Base-by-base conservation (phyloP, 1,140 invertebrate species). In the Lithobius niger region DNA sequence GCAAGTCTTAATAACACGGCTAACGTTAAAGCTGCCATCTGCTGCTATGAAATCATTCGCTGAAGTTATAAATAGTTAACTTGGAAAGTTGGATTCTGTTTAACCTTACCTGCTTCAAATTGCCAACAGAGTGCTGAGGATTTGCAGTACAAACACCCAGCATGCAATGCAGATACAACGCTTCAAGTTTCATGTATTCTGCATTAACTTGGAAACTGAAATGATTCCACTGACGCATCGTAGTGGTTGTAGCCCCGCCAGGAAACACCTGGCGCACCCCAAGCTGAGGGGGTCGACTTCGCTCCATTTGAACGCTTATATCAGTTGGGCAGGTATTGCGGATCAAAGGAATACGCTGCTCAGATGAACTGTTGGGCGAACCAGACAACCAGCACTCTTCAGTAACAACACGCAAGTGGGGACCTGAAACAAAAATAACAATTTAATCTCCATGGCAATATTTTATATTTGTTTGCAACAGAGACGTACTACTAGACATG, bases 311-410 rank as follows among this genome's bases (percentile, higher is more conserved):
- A 13, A 66, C 62, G 1, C 62, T 64, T 10, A 61, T 21, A 48
- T 61, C 56, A n/a, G 59, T 44, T n/a, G 62, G 58, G 42, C 65
- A 66, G 3, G 65, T 64, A 47, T 66, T 65, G 10, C 60, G 55
- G 22, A 42, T 44, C 3, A 54, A n/a, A 24, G 36, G 22, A 43
- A 13, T 19, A n/a, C 24, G 10, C n/a, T 42, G 6, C 4, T 21
- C 25, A 28, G 48, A 43, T 6, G 24, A 22, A 4, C 2, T n/a
- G 44, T 56, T 53, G 10, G 61, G 61, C 13, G 59, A 60, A 48
- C 62, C 60, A 19, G 62, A 62, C 22, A 66, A 40, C 65, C 64
- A 66, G 53, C 65, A 66, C n/a, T 66, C 59, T 54, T 66, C 65
- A 28, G 62, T 60, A 2, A 66, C 64, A 16, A 66, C 60, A 18